Percentiles rank a stretch among this genome's conserved stretches.
These are phyloP conservation scores for Dorcus hopei DNA, from an alignment of 2,888 invertebrate species.

Conservation along the genomic window DNA sequence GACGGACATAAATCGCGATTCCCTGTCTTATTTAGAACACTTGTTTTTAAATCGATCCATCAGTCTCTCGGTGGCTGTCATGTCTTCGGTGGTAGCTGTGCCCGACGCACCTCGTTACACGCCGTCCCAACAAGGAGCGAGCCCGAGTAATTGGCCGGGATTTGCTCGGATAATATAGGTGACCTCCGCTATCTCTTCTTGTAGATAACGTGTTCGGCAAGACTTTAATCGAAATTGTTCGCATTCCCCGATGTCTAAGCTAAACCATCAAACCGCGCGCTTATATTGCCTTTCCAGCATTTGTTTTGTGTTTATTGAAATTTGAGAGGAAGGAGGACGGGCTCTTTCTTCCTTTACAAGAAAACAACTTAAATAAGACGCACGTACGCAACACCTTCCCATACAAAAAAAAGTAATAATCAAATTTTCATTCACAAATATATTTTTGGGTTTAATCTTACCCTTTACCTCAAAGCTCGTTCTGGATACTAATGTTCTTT, in stretches of 20 bases:
- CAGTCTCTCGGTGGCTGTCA: background rate
- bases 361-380: no score
- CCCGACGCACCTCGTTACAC: background rate
- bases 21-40: background rate
- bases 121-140: background rate
- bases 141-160: slow-evolving; percentile 30
- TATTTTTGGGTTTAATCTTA: no score
- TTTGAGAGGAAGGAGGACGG: no score
- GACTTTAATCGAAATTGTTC: slow-evolving; percentile 46
- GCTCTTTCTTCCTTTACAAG: no score
- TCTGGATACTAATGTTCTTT: no score
- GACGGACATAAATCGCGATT: background rate
- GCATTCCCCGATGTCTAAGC: slow-evolving; percentile 43
- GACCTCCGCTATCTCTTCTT: slow-evolving; percentile 33
- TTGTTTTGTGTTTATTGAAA: slow-evolving; percentile 12
- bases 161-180: slow-evolving; percentile 34
- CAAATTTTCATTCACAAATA: no score
- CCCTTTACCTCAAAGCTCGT: no score
- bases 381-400: no score
- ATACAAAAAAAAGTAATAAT: no score
- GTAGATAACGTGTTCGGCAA: slow-evolving; percentile 40
- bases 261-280: slow-evolving; percentile 34
- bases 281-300: slow-evolving; percentile 13
- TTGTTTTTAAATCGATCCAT: slow-evolving; percentile 1
- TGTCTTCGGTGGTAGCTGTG: background rate